Evolutionary conservation across 2,888 invertebrate species (phyloP).

Genomic region (Lasioglossum marginatum): DNA sequence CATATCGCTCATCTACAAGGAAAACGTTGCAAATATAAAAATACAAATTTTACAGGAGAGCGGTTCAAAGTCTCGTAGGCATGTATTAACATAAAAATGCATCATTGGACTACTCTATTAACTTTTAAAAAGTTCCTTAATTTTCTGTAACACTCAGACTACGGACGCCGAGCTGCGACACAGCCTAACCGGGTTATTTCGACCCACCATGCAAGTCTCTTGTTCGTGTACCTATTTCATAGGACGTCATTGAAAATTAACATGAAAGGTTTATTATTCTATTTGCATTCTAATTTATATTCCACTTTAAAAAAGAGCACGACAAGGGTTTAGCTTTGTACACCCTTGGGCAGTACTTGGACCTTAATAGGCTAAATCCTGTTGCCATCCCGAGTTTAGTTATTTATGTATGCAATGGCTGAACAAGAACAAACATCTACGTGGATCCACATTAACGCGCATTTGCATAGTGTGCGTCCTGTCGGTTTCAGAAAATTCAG

Average conservation of each 20-base stretch:
- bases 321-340: neutral
- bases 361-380: neutral
- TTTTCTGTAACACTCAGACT: too few species aligned
- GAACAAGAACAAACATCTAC: slow-evolving; percentile 5
- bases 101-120: too few species aligned
- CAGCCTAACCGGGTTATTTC: too few species aligned
- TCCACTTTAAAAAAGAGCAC: neutral
- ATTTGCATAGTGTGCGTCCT: neutral
- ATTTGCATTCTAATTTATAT: neutral
- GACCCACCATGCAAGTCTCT: too few species aligned
- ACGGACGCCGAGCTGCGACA: too few species aligned
- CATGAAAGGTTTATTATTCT: neutral
- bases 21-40: too few species aligned
- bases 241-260: neutral
- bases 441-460: neutral
- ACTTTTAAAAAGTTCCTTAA: too few species aligned
- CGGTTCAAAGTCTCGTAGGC: too few species aligned
- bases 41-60: too few species aligned
- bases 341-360: neutral
- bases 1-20: neutral
- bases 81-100: too few species aligned
- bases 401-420: slow-evolving; percentile 1
- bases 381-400: neutral
- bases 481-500: neutral
- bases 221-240: neutral